Evolutionary conservation across 2,888 invertebrate species (phyloP).

Genomic region (Bellardia bayeri): DNA sequence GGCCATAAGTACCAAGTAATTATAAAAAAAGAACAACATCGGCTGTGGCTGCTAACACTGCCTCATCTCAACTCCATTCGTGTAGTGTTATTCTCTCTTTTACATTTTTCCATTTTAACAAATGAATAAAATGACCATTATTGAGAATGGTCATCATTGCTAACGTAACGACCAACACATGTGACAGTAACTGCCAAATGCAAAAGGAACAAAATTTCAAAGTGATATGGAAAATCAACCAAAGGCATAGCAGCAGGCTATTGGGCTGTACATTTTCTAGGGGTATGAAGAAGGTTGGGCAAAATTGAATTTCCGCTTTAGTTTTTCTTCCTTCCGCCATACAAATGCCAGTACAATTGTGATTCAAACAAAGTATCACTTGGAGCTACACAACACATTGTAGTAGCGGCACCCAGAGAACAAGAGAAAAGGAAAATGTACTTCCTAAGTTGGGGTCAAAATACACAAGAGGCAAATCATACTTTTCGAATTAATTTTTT

Average conservation of each 20-base stretch:
- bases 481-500: neutral
- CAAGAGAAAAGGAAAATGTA: conserved; percentile 13
- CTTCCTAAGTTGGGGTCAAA: neutral
- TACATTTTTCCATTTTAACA: conserved; percentile 3
- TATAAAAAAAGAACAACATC: conserved; percentile 49
- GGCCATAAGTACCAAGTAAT: conserved; percentile 58
- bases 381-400: neutral
- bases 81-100: neutral
- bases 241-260: neutral
- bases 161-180: conserved; percentile 27
- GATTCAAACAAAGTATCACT: neutral
- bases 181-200: conserved; percentile 41
- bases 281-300: neutral
- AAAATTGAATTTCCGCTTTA: conserved; percentile 70
- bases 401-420: neutral
- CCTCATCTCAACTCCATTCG: neutral
- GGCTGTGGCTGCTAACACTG: conserved; percentile 39
- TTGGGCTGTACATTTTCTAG: neutral
- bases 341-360: conserved; percentile 1
- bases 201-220: conserved; percentile 21
- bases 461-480: neutral
- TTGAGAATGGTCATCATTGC: conserved; percentile 34
- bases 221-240: neutral
- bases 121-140: conserved; percentile 57
- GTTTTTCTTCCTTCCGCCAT: conserved; percentile 52